Evolutionary conservation across 2,888 invertebrate species (phyloP).

Genomic region (Lasius platythorax): DNA sequence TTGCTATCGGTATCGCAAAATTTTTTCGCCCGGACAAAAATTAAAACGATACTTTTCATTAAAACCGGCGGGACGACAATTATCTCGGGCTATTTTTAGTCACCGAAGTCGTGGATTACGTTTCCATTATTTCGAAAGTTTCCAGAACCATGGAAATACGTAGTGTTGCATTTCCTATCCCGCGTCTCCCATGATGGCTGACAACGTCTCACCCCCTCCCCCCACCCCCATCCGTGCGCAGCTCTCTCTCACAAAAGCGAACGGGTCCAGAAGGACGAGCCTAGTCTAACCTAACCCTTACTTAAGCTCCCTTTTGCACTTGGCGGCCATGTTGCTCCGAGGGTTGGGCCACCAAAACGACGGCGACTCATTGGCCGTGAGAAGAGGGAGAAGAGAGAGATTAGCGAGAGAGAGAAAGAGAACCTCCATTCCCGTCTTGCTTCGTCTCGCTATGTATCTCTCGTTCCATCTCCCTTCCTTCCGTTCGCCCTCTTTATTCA

Average conservation of each 20-base stretch:
- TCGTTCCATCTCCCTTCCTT: slow-evolving; percentile 10
- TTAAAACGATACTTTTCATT: slow-evolving; percentile 17
- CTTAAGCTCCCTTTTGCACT: slow-evolving; percentile 80
- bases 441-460: slow-evolving; percentile 41
- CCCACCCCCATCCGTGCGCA: slow-evolving; percentile 47
- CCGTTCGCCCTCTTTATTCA: slow-evolving; percentile 8
- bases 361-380: slow-evolving; percentile 82
- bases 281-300: slow-evolving; percentile 78
- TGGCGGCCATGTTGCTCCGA: slow-evolving; percentile 84
- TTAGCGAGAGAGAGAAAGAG: background rate
- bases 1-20: background rate
- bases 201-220: slow-evolving; percentile 74
- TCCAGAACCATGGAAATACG: slow-evolving; percentile 54
- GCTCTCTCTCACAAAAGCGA: slow-evolving; percentile 67
- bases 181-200: slow-evolving; percentile 84
- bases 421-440: slow-evolving; percentile 43
- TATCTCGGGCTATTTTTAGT: slow-evolving; percentile 43
- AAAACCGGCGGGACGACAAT: slow-evolving; percentile 13
- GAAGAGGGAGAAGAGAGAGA: slow-evolving; percentile 34
- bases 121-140: slow-evolving; percentile 70
- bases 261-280: slow-evolving; percentile 77
- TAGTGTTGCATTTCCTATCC: slow-evolving; percentile 71
- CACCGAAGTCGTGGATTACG: slow-evolving; percentile 46
- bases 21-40: background rate
- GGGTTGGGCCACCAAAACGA: slow-evolving; percentile 84